Evolutionary conservation across 1,140 invertebrate species (phyloP).

Genomic region (Pachypsylla venusta): DNA sequence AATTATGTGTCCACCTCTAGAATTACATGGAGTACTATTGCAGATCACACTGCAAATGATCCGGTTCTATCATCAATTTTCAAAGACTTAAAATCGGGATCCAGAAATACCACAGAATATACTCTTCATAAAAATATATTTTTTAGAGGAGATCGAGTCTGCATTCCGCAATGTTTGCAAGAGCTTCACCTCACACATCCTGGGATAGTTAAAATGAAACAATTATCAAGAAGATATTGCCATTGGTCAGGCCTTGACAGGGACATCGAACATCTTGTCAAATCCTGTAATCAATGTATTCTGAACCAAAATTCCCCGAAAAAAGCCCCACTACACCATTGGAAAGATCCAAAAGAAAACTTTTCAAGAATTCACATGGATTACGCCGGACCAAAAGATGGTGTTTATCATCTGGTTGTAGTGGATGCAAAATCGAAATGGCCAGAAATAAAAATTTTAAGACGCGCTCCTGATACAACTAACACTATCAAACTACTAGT

Average conservation of each 20-base stretch:
- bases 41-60: slow-evolving; percentile 14
- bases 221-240: slow-evolving; percentile 22
- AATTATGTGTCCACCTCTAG: not conserved
- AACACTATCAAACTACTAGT: slow-evolving; percentile 11
- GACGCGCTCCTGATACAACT: not conserved
- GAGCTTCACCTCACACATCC: slow-evolving; percentile 31
- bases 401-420: slow-evolving; percentile 31
- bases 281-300: slow-evolving; percentile 22
- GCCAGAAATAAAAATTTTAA: slow-evolving; percentile 12
- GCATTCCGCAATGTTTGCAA: slow-evolving; percentile 22
- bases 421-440: slow-evolving; percentile 30
- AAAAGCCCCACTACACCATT: slow-evolving; percentile 22
- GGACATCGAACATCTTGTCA: slow-evolving; percentile 25
- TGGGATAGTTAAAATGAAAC: slow-evolving; percentile 33
- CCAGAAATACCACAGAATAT: slow-evolving; percentile 4
- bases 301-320: slow-evolving; percentile 18
- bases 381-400: slow-evolving; percentile 27
- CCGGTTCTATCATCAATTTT: not conserved
- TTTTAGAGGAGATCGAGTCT: slow-evolving; percentile 11
- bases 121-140: not conserved
- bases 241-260: slow-evolving; percentile 24
- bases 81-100: not conserved
- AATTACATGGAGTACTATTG: slow-evolving; percentile 1
- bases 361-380: slow-evolving; percentile 27
- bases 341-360: slow-evolving; percentile 23